Evolutionary conservation across 2,888 invertebrate species (phyloP).

Genomic region (Megastigmus dorsalis): DNA sequence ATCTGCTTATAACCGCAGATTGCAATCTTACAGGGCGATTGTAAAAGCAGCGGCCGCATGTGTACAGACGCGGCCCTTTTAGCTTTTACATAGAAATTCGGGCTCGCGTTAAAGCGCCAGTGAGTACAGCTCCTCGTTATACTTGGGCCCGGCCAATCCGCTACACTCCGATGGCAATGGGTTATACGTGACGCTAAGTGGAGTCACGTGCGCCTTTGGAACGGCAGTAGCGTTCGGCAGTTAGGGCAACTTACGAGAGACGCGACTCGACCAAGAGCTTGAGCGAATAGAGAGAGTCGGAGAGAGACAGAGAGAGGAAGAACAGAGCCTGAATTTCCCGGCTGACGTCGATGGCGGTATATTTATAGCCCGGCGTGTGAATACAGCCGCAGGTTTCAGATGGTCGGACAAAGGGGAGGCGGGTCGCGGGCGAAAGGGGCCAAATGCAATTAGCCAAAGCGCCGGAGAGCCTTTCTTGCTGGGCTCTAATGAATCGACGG

Average conservation of each 20-base stretch:
- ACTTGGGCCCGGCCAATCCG: too few species aligned
- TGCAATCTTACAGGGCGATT: too few species aligned
- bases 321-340: not conserved
- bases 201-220: constrained; percentile 6
- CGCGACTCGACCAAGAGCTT: too few species aligned
- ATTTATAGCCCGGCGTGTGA: not conserved
- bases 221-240: constrained; percentile 4
- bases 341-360: not conserved
- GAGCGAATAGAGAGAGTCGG: not conserved
- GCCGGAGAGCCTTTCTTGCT: constrained; percentile 13
- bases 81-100: too few species aligned
- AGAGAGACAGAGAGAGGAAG: not conserved
- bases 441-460: constrained; percentile 34
- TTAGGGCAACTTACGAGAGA: constrained; percentile 22
- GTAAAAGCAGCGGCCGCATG: too few species aligned
- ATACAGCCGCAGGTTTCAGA: not conserved
- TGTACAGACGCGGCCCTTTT: too few species aligned
- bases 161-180: too few species aligned
- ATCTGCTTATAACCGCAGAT: too few species aligned
- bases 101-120: too few species aligned
- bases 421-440: not conserved
- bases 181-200: not conserved
- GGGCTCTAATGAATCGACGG: constrained; percentile 31
- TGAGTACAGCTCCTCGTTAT: too few species aligned
- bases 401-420: too few species aligned